Conservation (phyloP, 2,888 invertebrate species). For the Micoletzkya japonica region DNA sequence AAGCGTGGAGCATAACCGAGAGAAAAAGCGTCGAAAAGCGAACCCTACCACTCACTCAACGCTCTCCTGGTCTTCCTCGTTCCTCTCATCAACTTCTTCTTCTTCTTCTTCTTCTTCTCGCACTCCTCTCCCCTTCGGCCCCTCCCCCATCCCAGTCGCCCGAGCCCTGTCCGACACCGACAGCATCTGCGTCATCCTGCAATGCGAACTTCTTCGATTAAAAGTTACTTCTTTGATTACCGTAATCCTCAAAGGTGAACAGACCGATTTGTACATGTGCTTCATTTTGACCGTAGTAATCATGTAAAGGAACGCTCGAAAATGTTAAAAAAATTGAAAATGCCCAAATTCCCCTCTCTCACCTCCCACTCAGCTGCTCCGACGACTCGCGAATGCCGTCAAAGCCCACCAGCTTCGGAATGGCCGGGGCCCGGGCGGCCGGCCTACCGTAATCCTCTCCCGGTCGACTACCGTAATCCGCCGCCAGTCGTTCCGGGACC, state of each 20-base stretch:
- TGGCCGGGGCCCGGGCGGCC: neutral
- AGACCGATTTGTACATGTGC: neutral
- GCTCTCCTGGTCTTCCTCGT: too few species aligned
- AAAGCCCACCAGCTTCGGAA: slow-evolving; percentile 14
- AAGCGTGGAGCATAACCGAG: too few species aligned
- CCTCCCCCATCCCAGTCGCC: too few species aligned
- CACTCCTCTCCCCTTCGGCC: neutral
- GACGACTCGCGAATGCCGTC: slow-evolving; percentile 18
- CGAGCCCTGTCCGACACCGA: neutral
- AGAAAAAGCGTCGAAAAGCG: too few species aligned
- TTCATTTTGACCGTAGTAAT: neutral
- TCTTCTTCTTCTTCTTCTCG: neutral
- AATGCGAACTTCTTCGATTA: neutral
- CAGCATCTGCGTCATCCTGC: too few species aligned
- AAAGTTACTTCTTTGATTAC: neutral
- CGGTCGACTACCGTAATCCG: neutral
- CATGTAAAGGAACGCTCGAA: neutral
- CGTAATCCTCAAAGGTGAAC: neutral
- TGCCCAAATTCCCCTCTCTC: too few species aligned
- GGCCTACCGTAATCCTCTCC: neutral
- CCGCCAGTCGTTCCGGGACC: neutral
- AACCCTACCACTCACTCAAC: too few species aligned
- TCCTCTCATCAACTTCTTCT: too few species aligned
- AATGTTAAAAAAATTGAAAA: neutral
- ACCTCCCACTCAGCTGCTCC: neutral